These are phyloP conservation scores for Lipotes vexillifer DNA, from an alignment of 2,113 vertebrate species.

Conservation along the genomic window DNA sequence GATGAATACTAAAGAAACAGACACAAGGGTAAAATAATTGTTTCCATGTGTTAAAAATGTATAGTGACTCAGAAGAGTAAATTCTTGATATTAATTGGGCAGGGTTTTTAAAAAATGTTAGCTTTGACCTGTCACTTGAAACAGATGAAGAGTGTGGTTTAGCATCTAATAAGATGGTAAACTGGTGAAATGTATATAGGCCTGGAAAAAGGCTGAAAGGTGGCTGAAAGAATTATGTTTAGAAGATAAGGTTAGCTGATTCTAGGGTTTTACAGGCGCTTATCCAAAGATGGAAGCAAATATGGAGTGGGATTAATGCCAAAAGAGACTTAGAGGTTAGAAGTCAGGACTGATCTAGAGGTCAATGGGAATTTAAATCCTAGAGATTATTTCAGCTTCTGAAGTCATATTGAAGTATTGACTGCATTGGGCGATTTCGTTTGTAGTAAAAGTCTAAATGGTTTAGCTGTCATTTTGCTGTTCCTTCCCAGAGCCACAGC, in stretches of 20 bases:
- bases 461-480: constrained; percentile 43
- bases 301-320: not conserved
- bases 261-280: not conserved
- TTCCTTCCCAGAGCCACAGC: constrained; percentile 25
- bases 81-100: not conserved
- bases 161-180: not conserved
- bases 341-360: not conserved
- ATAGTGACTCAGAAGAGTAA: not conserved
- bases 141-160: not conserved
- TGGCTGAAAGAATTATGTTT: not conserved
- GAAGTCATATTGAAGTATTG: not conserved
- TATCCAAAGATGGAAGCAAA: constrained; percentile 2
- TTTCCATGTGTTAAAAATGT: not conserved
- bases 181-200: not conserved
- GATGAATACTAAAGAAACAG: not conserved
- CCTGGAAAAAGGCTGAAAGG: not conserved
- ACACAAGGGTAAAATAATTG: not conserved
- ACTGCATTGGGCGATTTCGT: not conserved
- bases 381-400: constrained; percentile 41
- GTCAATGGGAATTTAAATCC: constrained; percentile 42
- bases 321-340: not conserved
- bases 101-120: not conserved
- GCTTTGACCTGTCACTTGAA: not conserved
- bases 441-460: constrained; percentile 37
- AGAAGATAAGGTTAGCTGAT: constrained; percentile 14